Conservation (phyloP, 2,888 invertebrate species). For the Athetis lepigone region DNA sequence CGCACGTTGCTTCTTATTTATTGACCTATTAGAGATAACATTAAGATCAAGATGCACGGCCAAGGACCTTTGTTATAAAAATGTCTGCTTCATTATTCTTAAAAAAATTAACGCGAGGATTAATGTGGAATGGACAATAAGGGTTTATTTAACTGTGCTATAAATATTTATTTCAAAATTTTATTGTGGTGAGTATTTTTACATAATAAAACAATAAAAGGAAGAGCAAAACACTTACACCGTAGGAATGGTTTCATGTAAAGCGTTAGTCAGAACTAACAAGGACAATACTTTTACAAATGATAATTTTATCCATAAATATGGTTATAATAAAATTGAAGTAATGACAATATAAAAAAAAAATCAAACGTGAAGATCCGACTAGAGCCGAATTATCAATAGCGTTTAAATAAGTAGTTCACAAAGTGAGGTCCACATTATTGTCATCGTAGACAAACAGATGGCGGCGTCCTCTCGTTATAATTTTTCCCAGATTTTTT, state of each 20-base stretch:
- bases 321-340: slow-evolving; percentile 6
- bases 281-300: slow-evolving; percentile 13
- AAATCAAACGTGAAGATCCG: slow-evolving; percentile 2
- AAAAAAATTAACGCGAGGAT: slow-evolving; percentile 81
- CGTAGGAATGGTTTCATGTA: slow-evolving; percentile 13
- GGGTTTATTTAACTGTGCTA: slow-evolving; percentile 49
- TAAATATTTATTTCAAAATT: slow-evolving; percentile 48
- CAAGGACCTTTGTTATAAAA: slow-evolving; percentile 91
- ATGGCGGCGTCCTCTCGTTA: slow-evolving; percentile 85
- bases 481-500: slow-evolving; percentile 89
- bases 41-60: slow-evolving; percentile 91
- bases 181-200: slow-evolving; percentile 22
- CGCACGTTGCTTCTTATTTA: slow-evolving; percentile 90
- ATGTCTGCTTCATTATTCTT: slow-evolving; percentile 90
- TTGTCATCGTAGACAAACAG: slow-evolving; percentile 68
- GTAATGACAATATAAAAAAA: slow-evolving; percentile 17
- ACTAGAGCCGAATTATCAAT: neutral
- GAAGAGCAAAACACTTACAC: slow-evolving; percentile 18
- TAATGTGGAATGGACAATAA: slow-evolving; percentile 76
- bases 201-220: slow-evolving; percentile 7
- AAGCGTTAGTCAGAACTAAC: neutral
- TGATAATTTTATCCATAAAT: slow-evolving; percentile 21
- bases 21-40: slow-evolving; percentile 91
- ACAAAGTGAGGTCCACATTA: slow-evolving; percentile 72
- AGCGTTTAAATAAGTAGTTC: neutral